Evolutionary conservation across 2,797 vertebrate species (phyloP), one percentile per base, ranked within the genome.

Genomic region (Microcaecilia unicolor): DNA sequence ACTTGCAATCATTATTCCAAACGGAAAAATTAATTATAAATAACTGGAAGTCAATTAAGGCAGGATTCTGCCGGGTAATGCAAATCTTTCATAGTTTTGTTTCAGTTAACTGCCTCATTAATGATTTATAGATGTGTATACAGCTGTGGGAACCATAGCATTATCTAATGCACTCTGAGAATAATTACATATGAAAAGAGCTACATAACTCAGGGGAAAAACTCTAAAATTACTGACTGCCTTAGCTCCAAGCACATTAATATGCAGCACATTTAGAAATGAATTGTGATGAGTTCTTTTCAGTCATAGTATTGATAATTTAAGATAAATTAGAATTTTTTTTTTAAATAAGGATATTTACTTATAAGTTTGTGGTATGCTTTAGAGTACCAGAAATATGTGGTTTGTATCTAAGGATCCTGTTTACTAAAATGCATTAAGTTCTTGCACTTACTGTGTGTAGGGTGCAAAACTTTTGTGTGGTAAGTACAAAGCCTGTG

Each of bases 31-130:
- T 72, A 81, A 78, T 77, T 81, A 70, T 81, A 83, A 84, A 72
- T 79, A 81, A 77, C 62, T 76, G 66, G 61, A 70, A 78, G 74
- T 79, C 68, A 81, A 71, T 80, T 80, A 81, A 77, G 72, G 35
- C 39, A 49, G 41, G 15, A 41, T 70, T 84, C 67, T 76, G 62
- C 66, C 13, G 48, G 70, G 69, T 76, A 74, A 72, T 73, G 62
- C 64, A 74, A 76, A 78, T 77, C 63, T 75, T 85, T 80, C 74
- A 78, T 64, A 75, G 74, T 74, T 83, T 81, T 76, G 61, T 77
- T 80, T 80, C 72, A 74, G 72, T 75, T 79, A 78, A 81, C 73
- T 75, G 71, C 72, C 69, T 78, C 76, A 76, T 83, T 81, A 82
- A 82, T 82, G 71, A 84, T 83, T 84, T 82, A 82, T 81, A 72